These are phyloP conservation scores for Archilochus colubris DNA, from an alignment of 2,113 vertebrate genomes.

Conservation along the genomic window DNA sequence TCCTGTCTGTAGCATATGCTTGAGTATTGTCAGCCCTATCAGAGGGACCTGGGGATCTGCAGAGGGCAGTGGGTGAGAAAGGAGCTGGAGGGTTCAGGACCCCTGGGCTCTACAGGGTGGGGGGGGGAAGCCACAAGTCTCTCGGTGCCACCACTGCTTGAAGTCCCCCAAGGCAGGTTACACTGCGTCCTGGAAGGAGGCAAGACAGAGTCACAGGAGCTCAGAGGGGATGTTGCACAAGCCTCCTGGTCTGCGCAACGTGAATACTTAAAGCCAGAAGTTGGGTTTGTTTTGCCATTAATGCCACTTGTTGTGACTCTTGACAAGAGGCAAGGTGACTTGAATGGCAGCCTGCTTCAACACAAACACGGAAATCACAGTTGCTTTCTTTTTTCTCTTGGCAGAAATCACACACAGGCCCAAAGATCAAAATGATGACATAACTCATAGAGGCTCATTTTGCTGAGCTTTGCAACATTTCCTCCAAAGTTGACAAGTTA, in stretches of 20 bases:
- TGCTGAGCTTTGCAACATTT: constrained; percentile 16
- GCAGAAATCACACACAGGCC: neutral
- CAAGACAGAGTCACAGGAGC: neutral
- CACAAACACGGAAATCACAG: neutral
- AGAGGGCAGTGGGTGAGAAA: neutral
- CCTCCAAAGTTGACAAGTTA: neutral
- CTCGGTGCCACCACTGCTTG: neutral
- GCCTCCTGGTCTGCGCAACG: neutral
- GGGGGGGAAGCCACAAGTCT: neutral
- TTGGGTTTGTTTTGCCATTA: neutral
- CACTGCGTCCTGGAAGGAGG: fast-evolving
- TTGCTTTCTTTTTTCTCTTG: neutral
- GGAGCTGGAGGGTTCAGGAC: neutral
- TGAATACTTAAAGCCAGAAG: neutral
- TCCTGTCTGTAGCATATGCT: neutral
- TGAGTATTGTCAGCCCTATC: neutral
- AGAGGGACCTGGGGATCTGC: neutral
- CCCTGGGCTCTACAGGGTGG: neutral
- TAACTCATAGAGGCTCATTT: neutral
- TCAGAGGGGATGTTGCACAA: neutral
- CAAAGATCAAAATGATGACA: neutral
- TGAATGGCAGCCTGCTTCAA: neutral
- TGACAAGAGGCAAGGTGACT: neutral
- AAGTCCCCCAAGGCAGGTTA: neutral
- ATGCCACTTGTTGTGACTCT: neutral